Evolutionary conservation across 1,140 invertebrate species (phyloP), one percentile per base, ranked within the genome.

Genomic region (Drosophila repleta): DNA sequence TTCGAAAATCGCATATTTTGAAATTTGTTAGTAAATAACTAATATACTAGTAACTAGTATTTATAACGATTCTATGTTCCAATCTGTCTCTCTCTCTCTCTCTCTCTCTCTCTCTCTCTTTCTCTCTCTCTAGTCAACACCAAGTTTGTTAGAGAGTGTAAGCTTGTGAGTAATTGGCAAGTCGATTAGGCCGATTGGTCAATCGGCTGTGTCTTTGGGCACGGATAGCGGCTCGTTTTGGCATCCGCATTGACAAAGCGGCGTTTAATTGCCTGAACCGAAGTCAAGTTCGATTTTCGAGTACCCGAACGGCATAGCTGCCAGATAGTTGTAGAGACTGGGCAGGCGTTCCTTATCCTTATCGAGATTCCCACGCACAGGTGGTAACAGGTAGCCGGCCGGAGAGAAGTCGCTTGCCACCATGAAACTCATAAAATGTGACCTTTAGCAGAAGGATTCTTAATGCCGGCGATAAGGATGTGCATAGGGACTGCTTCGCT

Each of bases 201-300:
- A 87, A 87, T 87, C 82, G 82, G 67, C 56, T 37, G 55, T 48
- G 21, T 61, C 68, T 66, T 57, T 55, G 56, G 53, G 37, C 76
- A 67, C 72, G 67, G 61, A 56, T 73, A 79, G 74, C 72, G 63
- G 83, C 73, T 78, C 56, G 64, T 61, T 71, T 73, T 51, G 67
- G 79, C 79, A 88, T 88, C 79, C 79, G 79, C 83, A 79, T 89
- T 79, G 79, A 88, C 77, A 68, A 87, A 80, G 52, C 74, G 46
- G 43, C 79, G 78, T 76, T 88, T 87, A 88, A 87, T 88, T 87
- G 83, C 73, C 61, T 46, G 29, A 37, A 56, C 55, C 61, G 64
- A 55, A 67, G 56, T 41, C 39, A 35, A 37, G 32, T 13, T 17
- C 18, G 24, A 37, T 17, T 46, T 58, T 43, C 41, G 41, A 58